Percentiles rank a stretch among this genome's conserved stretches.
Evolutionary conservation across 1,140 invertebrate species (phyloP).

Genomic region (Drosophila varians): DNA sequence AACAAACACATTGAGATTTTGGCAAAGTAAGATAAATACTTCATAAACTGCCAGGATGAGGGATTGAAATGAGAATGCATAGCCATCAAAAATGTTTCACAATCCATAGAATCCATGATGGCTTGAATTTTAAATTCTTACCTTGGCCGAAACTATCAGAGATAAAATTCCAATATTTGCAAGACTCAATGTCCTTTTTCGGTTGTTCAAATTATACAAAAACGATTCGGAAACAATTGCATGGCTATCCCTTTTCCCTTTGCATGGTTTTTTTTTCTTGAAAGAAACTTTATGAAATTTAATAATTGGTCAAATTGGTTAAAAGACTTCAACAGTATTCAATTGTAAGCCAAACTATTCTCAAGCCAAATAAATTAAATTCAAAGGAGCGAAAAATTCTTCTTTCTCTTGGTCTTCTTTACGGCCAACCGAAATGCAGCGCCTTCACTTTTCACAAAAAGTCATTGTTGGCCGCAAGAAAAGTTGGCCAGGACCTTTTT

Average conservation of each 20-base stretch:
- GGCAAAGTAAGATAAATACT: conserved; percentile 44
- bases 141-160: background rate
- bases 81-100: background rate
- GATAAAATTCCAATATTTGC: background rate
- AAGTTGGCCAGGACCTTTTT: conserved; percentile 37
- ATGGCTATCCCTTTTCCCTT: no score
- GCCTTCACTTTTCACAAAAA: conserved; percentile 12
- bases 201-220: background rate
- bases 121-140: background rate
- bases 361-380: background rate
- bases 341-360: background rate
- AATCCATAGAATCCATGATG: background rate
- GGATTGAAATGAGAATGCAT: conserved; percentile 1
- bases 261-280: no score
- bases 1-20: conserved; percentile 51
- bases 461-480: conserved; percentile 41
- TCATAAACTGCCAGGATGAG: conserved; percentile 26
- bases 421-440: background rate
- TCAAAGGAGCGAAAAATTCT: background rate
- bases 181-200: background rate
- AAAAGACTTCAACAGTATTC: background rate
- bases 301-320: background rate
- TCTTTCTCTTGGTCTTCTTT: background rate
- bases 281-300: background rate
- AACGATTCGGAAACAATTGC: background rate